Evolutionary conservation across 2,797 vertebrate genomes (phyloP).

Genomic region (Platalea minor): DNA sequence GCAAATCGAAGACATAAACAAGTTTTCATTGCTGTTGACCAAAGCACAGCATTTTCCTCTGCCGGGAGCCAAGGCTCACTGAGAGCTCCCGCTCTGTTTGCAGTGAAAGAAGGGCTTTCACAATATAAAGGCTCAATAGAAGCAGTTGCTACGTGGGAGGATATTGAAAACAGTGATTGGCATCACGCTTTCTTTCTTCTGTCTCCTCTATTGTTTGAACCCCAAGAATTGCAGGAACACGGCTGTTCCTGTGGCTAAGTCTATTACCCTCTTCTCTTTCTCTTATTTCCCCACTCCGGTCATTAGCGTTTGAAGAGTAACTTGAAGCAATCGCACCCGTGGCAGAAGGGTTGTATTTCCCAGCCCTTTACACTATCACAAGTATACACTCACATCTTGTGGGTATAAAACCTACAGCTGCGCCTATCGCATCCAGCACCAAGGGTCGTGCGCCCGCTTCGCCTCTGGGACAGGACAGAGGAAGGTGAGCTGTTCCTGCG

Average conservation of each 20-base stretch:
- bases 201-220: slow-evolving; percentile 44
- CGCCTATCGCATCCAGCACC: rapidly evolving
- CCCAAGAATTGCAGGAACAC: neutral
- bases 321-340: neutral
- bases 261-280: neutral
- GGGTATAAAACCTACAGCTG: neutral
- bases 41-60: slow-evolving; percentile 10
- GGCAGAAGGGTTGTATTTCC: neutral
- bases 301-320: neutral
- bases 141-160: slow-evolving; percentile 65
- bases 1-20: slow-evolving; percentile 14
- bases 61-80: neutral
- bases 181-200: slow-evolving; percentile 47
- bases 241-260: neutral
- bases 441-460: rapidly evolving
- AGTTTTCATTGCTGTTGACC: neutral
- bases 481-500: neutral
- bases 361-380: neutral
- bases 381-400: rapidly evolving
- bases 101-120: slow-evolving; percentile 57
- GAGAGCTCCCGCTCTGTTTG: slow-evolving; percentile 33
- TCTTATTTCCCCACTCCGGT: neutral
- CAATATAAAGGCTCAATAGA: slow-evolving; percentile 68
- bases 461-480: rapidly evolving
- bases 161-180: slow-evolving; percentile 67